Evolutionary conservation across 2,113 vertebrate genomes (phyloP).

Genomic region (Hystrix brachyura): DNA sequence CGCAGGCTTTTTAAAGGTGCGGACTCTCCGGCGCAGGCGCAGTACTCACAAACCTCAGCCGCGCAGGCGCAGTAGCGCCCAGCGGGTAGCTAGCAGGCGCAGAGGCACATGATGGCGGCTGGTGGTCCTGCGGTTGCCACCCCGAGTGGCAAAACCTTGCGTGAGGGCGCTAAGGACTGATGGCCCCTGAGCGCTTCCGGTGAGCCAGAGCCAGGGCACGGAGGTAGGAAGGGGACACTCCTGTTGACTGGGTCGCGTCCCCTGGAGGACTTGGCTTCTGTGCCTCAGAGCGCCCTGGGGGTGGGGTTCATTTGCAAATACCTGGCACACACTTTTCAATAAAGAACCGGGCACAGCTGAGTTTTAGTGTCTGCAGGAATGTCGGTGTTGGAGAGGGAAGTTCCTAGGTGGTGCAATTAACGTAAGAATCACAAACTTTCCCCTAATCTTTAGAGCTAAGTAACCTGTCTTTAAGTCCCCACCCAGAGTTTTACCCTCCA

Average conservation of each 20-base stretch:
- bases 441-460: no score
- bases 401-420: neutral
- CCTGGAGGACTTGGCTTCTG: neutral
- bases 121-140: neutral
- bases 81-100: neutral
- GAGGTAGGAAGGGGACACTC: neutral
- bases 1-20: neutral
- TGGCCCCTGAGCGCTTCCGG: neutral
- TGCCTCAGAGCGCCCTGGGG: no score
- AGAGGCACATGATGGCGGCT: neutral
- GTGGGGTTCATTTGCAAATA: neutral
- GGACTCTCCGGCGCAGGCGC: neutral
- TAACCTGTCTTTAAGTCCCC: no score
- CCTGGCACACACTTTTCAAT: neutral
- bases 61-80: neutral
- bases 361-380: neutral
- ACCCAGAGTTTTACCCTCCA: no score
- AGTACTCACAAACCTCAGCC: accelerated
- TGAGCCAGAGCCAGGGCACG: neutral
- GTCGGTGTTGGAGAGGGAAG: neutral
- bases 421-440: no score
- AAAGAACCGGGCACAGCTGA: neutral
- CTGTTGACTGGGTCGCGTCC: neutral
- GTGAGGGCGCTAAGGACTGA: neutral
- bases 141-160: neutral